A percentile compares a stretch with the other conserved stretches of the same genome.
phyloP scores from a whole-genome alignment of 2,113 vertebrate species.

The Malaclemys terrapin region DNA sequence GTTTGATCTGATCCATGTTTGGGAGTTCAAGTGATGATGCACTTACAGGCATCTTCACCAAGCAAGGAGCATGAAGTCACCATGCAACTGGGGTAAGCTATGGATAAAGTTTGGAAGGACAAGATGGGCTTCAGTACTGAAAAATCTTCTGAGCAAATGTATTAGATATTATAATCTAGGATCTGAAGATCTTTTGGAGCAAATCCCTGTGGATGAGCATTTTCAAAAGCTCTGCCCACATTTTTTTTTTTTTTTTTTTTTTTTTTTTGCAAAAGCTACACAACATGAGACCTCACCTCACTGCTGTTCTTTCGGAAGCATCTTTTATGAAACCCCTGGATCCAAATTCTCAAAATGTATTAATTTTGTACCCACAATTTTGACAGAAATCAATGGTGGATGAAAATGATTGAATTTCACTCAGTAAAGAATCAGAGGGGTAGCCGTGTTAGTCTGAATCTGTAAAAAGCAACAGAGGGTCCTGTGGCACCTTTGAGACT shows the following conservation, averaged over 20 bases:
- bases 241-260: not conserved
- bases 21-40: not conserved
- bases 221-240: not conserved
- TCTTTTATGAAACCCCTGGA: not conserved
- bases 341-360: not conserved
- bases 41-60: not conserved
- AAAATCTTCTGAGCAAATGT: not conserved
- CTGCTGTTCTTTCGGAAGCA: accelerated
- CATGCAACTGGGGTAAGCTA: accelerated
- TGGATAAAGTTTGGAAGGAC: not conserved
- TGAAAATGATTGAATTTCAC: not conserved
- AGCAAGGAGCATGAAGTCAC: not conserved
- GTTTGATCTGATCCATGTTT: not conserved
- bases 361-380: not conserved
- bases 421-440: not conserved
- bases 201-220: not conserved
- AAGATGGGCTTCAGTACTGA: not conserved
- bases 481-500: too few relatives aligned
- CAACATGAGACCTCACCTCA: not conserved
- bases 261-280: not conserved
- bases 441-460: too few relatives aligned
- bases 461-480: too few relatives aligned
- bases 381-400: not conserved
- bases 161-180: not conserved
- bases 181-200: not conserved